Percentiles rank a stretch among this genome's conserved stretches.
These are phyloP conservation scores for Bombus turneri DNA, from an alignment of 1,140 invertebrate genomes.

Conservation along the genomic window DNA sequence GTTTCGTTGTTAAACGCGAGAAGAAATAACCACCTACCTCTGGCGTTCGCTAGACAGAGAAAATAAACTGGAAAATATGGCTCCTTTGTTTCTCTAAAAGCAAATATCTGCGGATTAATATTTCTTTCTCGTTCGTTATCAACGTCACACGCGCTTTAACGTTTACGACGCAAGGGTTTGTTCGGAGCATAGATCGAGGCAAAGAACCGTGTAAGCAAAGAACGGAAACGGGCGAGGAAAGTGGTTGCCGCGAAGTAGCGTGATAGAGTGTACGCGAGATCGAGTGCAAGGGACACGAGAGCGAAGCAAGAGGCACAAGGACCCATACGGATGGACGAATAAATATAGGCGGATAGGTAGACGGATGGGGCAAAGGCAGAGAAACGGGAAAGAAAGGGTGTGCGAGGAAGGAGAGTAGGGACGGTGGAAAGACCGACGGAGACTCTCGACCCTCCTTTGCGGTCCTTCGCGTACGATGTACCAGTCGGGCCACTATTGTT, in stretches of 20 bases:
- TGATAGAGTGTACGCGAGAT: not conserved
- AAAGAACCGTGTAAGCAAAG: not conserved
- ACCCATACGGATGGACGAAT: not conserved
- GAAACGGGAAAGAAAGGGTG: not conserved
- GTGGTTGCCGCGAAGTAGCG: not conserved
- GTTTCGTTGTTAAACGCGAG: too few species aligned
- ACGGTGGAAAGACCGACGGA: slow-evolving; percentile 1
- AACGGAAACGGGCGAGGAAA: not conserved
- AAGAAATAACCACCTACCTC: not conserved
- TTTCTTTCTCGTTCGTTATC: not conserved
- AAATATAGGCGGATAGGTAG: slow-evolving; percentile 9
- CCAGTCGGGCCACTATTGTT: slow-evolving; percentile 74
- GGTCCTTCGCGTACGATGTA: slow-evolving; percentile 55
- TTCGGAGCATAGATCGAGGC: not conserved
- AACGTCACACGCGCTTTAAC: not conserved
- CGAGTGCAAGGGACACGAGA: too few species aligned
- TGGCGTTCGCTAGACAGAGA: not conserved
- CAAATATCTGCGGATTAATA: not conserved
- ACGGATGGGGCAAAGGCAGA: not conserved
- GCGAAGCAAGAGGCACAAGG: too few species aligned
- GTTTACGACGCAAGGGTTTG: too few species aligned
- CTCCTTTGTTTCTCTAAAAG: too few species aligned
- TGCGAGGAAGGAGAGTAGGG: not conserved
- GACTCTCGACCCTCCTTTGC: slow-evolving; percentile 49
- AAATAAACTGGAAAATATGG: not conserved